Evolutionary conservation across 2,113 vertebrate genomes (phyloP), one percentile per base, ranked within the genome.

Genomic region (Daphoenositta chrysoptera): DNA sequence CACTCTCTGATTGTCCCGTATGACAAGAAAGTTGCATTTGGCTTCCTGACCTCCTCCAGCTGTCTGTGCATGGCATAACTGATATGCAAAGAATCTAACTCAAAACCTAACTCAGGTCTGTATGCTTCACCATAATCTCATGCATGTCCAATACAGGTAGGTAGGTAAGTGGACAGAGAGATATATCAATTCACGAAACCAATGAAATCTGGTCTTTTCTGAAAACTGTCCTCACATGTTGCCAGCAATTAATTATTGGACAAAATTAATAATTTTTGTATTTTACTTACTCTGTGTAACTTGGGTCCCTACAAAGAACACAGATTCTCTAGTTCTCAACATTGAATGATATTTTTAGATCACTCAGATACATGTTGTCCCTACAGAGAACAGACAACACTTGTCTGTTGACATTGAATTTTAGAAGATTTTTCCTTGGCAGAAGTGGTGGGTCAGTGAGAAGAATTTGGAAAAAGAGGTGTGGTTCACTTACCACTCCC

Each of bases 381-480:
- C 76, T 51, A 33, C 73, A 64, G 44, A 91, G 84, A 91, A 95
- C 87, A 95, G 84, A 72, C 56, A 96, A 87, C 65, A 79, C 61
- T 91, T 60, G 66, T 57, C 78, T 85, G 70, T 81, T 93, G 95
- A 91, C 69, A 88, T 3, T 91, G 69, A 97, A 85, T 82, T 95
- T 83, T 53, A 44, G 30, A 81, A 83, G 39, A 58, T 48, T 84
- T 91, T 78, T 90, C 42, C 35, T 70, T 87, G 90, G 73, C 85
- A 96, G 65, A 79, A 85, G 27, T 69, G 31, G 77, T 37, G 33
- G 83, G 39, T 70, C 80, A 91, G 80, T 26, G 30, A 79, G 56
- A 79, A 92, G 50, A 87, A 90, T 78, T 26, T 91, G 47, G 45
- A 89, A 80, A 71, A 92, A 90, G 56, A 82, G 86, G 57, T 45